These are phyloP conservation scores for Sphyrna mokarran DNA, from an alignment of 2,113 vertebrate genomes.

Conservation along the genomic window DNA sequence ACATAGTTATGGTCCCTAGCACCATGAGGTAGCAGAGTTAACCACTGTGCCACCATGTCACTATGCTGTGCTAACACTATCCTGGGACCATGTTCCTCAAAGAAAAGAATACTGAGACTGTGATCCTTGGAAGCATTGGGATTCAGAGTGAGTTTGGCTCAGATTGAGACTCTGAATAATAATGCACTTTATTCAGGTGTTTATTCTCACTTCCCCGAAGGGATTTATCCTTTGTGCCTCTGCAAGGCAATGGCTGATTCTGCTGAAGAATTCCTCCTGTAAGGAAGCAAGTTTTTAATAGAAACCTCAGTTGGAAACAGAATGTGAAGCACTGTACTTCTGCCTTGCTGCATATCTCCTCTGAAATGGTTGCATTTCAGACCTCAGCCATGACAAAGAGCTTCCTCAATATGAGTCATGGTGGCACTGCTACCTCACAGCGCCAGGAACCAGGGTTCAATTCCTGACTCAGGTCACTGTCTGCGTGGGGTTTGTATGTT, in stretches of 20 bases:
- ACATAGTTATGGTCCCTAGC: too few relatives aligned
- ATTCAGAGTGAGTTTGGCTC: background rate
- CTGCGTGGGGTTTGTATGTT: too few relatives aligned
- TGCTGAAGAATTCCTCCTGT: background rate
- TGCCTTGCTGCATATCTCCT: background rate
- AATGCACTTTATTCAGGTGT: background rate
- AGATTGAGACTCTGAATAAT: background rate
- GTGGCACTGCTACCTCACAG: too few relatives aligned
- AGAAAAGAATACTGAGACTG: background rate
- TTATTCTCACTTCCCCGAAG: background rate
- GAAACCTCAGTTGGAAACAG: background rate
- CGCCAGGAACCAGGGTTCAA: too few relatives aligned
- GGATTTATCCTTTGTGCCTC: background rate
- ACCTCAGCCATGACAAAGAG: background rate
- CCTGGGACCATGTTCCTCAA: background rate
- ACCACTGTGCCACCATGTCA: too few relatives aligned
- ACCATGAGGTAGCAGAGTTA: too few relatives aligned
- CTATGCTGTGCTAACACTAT: background rate
- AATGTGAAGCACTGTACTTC: background rate
- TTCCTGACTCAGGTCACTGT: too few relatives aligned
- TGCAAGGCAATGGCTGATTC: background rate
- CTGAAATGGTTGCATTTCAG: background rate
- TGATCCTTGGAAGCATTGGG: background rate
- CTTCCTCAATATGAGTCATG: background rate
- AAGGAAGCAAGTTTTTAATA: too few relatives aligned